Conservation (phyloP, 2,797 vertebrate species). For the Arremon brunneinucha region DNA sequence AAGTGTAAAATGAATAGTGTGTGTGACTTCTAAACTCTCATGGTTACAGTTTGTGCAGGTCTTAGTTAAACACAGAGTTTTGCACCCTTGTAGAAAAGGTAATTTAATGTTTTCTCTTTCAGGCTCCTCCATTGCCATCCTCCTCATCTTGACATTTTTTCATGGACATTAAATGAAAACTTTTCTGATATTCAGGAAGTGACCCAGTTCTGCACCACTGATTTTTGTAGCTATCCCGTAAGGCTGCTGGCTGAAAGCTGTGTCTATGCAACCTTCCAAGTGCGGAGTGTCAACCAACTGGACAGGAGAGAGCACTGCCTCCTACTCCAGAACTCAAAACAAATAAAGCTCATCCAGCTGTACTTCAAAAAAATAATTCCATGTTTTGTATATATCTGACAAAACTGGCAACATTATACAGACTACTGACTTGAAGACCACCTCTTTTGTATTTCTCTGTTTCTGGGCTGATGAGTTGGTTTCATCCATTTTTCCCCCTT, state of each 20-base stretch:
- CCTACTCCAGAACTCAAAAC: constrained; percentile 84
- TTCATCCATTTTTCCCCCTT: constrained; percentile 75
- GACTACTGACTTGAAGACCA: constrained; percentile 97
- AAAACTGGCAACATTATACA: constrained; percentile 90
- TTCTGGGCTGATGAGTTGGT: constrained; percentile 85
- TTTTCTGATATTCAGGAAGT: constrained; percentile 99
- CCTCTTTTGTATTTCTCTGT: constrained; percentile 84
- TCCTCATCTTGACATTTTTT: constrained; percentile 93
- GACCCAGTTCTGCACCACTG: constrained; percentile 90
- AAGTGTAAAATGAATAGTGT: not conserved
- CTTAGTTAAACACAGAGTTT: not conserved
- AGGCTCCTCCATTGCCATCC: constrained; percentile 95
- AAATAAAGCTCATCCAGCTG: constrained; percentile 85
- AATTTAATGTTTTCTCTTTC: constrained; percentile 69
- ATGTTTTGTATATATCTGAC: constrained; percentile 94
- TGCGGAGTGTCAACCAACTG: constrained; percentile 85
- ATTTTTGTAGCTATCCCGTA: constrained; percentile 93
- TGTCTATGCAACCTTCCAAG: constrained; percentile 99
- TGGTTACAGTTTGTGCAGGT: not conserved
- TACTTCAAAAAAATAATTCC: constrained; percentile 83
- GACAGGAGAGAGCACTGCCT: constrained; percentile 83
- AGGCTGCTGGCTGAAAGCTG: constrained; percentile 98
- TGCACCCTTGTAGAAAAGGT: constrained; percentile 60
- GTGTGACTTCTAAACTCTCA: not conserved
- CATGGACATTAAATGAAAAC: constrained; percentile 82